Conservation (phyloP, 2,113 vertebrate genomes). For the crab-eating macaque (Macaca fascicularis) region DNA sequence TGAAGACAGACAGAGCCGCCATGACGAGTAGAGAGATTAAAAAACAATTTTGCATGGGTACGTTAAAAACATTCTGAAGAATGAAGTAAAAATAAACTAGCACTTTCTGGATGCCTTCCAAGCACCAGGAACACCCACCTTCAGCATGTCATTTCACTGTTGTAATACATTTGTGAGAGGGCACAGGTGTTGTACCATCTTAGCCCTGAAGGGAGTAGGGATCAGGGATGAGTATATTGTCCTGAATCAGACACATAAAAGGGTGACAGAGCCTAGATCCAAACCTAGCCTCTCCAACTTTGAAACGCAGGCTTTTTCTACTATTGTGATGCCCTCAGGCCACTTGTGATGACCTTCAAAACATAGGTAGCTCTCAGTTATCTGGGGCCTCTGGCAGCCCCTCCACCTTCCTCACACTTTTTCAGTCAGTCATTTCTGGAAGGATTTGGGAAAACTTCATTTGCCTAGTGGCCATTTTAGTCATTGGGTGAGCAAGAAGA, state of each 20-base stretch:
- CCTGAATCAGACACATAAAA: background rate
- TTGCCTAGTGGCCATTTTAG: background rate
- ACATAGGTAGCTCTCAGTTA: background rate
- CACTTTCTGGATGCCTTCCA: background rate
- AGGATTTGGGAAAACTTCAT: background rate
- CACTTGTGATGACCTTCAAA: background rate
- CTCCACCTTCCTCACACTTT: background rate
- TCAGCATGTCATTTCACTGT: fast-evolving
- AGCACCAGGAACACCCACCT: too few species aligned
- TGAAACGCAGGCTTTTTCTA: background rate
- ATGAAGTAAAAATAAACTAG: background rate
- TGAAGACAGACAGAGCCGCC: background rate
- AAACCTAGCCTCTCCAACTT: too few species aligned
- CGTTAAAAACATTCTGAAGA: background rate
- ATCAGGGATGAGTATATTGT: background rate
- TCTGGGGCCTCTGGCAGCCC: background rate
- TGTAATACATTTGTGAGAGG: too few species aligned
- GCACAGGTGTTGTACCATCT: background rate
- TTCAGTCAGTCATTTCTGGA: background rate
- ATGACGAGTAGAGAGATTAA: background rate
- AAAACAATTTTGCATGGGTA: fast-evolving
- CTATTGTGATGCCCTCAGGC: too few species aligned
- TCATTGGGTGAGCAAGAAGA: background rate
- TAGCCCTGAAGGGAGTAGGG: fast-evolving
- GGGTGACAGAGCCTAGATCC: background rate